phyloP scores from a whole-genome alignment of 2,113 vertebrate genomes.

The Himantopus leucocephalus region DNA sequence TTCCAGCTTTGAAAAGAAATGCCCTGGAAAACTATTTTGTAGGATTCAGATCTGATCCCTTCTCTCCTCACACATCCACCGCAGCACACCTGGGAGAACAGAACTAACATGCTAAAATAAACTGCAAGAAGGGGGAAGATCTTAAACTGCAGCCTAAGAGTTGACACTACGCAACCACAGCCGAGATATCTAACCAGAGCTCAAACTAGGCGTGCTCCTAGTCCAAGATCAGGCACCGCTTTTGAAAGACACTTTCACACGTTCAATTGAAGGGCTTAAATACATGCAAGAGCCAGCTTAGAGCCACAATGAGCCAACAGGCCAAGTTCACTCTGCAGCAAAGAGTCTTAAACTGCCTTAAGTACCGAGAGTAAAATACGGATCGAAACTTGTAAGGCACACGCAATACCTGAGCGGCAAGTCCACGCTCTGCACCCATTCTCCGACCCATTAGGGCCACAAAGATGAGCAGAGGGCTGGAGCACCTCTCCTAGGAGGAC shows the following conservation, averaged over 20 bases:
- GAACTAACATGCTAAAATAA: not conserved
- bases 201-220: rapidly evolving
- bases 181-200: not conserved
- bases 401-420: not conserved
- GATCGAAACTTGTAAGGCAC: rapidly evolving
- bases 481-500: too few species aligned
- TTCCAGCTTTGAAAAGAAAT: not conserved
- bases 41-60: not conserved
- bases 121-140: not conserved
- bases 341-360: not conserved
- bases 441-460: too few species aligned
- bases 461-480: too few species aligned
- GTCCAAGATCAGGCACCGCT: not conserved
- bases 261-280: not conserved
- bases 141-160: not conserved
- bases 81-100: not conserved
- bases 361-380: rapidly evolving
- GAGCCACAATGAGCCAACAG: not conserved
- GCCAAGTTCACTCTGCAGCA: not conserved
- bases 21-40: not conserved
- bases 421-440: not conserved
- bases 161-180: not conserved
- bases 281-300: not conserved
- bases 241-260: not conserved
- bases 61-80: not conserved